Percentiles rank a stretch among this genome's conserved stretches.
Evolutionary conservation across 2,888 invertebrate genomes (phyloP).

Genomic region (Andrena dorsata): DNA sequence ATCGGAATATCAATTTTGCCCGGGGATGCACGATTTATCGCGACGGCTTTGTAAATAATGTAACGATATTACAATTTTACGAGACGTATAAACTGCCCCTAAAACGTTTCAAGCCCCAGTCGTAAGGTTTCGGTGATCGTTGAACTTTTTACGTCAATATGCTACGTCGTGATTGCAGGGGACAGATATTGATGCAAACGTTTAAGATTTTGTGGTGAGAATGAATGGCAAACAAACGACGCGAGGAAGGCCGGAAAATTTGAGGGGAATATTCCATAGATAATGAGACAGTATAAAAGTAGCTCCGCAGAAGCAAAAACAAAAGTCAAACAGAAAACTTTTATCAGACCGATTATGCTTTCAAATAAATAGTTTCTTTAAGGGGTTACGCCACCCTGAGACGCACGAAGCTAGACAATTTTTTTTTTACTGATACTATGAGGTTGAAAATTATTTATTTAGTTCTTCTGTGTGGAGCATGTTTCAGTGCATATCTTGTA

Average conservation of each 20-base stretch:
- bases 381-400: no score
- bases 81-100: conserved; percentile 9
- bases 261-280: no score
- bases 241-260: no score
- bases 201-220: not conserved
- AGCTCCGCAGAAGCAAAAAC: not conserved
- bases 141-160: conserved; percentile 5
- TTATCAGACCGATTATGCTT: no score
- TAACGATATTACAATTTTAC: conserved; percentile 36
- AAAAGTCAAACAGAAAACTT: not conserved
- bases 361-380: no score
- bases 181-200: conserved; percentile 2
- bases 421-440: no score
- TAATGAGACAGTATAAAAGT: no score
- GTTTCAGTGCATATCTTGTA: no score
- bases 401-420: no score
- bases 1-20: not conserved
- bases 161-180: not conserved
- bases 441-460: no score
- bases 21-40: not conserved
- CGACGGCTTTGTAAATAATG: not conserved
- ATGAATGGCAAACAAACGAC: no score
- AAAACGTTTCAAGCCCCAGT: not conserved
- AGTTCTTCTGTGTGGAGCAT: no score
- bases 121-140: conserved; percentile 13